Conservation (phyloP, 2,888 invertebrate genomes). For the Macrosoma leucophasiata region DNA sequence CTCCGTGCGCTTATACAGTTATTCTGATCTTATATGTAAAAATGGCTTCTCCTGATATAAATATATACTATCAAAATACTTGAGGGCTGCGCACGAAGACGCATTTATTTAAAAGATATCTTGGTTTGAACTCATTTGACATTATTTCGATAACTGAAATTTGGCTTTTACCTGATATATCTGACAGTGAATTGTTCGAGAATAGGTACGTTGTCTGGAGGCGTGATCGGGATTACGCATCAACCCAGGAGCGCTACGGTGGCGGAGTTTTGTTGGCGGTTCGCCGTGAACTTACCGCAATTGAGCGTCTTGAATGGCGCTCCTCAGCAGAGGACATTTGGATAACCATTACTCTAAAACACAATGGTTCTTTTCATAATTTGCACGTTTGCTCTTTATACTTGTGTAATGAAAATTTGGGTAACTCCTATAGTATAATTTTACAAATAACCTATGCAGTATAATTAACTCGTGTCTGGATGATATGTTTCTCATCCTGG, state of each 20-base stretch:
- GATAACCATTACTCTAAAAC: conserved; percentile 11
- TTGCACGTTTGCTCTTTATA: conserved; percentile 8
- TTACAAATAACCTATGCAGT: conserved; percentile 10
- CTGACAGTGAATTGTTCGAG: conserved; percentile 7
- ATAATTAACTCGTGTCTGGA: conserved; percentile 7
- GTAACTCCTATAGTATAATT: conserved; percentile 10
- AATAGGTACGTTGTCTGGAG: conserved; percentile 9
- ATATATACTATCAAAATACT: too few species aligned
- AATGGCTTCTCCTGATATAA: too few species aligned
- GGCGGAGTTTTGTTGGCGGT: conserved; percentile 15
- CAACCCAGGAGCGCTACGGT: conserved; percentile 5
- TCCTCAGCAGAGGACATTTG: conserved; percentile 18
- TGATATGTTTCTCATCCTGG: conserved; percentile 8
- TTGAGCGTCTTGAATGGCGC: too few species aligned
- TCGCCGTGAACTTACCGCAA: too few species aligned
- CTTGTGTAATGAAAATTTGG: conserved; percentile 6
- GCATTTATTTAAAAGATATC: too few species aligned
- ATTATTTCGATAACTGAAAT: conserved; percentile 8
- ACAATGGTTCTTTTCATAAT: not conserved
- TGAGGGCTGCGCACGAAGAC: too few species aligned
- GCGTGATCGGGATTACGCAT: conserved; percentile 8
- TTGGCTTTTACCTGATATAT: conserved; percentile 8
- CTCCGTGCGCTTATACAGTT: too few species aligned
- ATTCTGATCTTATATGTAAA: too few species aligned
- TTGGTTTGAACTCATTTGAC: conserved; percentile 2